Evolutionary conservation across 2,888 invertebrate genomes (phyloP), one percentile per base, ranked within the genome.

Genomic region (Stenodema calcarata): DNA sequence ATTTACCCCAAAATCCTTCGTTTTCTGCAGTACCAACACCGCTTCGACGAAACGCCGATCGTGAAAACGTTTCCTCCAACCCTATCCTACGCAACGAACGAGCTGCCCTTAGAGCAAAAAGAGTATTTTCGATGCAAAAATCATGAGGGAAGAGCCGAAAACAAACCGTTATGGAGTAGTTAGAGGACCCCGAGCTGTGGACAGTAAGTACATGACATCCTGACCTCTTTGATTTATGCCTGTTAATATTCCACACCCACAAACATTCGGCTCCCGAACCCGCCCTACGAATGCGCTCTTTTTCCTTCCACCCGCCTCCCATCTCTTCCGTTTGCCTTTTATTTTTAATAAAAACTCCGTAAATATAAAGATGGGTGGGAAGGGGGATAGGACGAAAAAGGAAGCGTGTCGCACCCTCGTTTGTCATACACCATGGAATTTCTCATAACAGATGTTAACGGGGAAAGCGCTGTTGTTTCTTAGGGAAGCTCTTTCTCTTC

Each of bases 311-410:
- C 27, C 14, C 62, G 1, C 44, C 11, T 1, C 78, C 69, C 62
- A 6, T 23, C 41, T 18, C 79, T 79, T 42, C 69, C 82, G 80
- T 14, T 82, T 3, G 42, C 82, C 69, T 69, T 82, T 82, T 82
- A 82, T 82, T 82, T 82, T 82, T 82, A 82, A 82, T 82, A 82
- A 82, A 80, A 82, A 82, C 82, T 69, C 82, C 82, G 82, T 82
- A 82, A 82, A 82, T 69, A 82, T 82, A 69, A 69, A 82, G 82
- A 82, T 35, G 70, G 27, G 78, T 11, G 27, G 6, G 23, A 11
- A 23, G 41, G 78, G 41, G 44, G 27, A 23, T 12, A n/a, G 76
- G 30, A 35, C 41, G 76, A 76, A 76, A 18, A 76, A 79, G 50
- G 47, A 44, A 50, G 50, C 30, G 80, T 44, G 50, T 82, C 62